Conservation (phyloP, 2,113 vertebrate genomes). For the Carassius gibelio region DNA sequence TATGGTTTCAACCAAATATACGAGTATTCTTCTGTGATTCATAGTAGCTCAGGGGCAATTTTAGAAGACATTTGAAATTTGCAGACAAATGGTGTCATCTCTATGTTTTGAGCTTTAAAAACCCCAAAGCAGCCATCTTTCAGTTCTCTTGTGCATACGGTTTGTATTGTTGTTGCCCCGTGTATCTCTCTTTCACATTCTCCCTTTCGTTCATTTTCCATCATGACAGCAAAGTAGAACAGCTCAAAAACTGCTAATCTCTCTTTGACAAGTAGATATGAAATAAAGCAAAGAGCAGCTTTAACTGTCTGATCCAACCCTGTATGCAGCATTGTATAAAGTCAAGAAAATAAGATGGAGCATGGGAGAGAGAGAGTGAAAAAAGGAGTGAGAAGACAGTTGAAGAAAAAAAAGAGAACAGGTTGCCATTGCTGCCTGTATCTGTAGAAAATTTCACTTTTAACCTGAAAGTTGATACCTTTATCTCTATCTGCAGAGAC, state of each 20-base stretch:
- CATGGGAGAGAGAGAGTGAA: slow-evolving; percentile 53
- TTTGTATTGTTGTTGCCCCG: slow-evolving; percentile 26
- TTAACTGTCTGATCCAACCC: slow-evolving; percentile 71
- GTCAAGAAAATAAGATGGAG: slow-evolving; percentile 54
- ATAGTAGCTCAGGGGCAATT: neutral
- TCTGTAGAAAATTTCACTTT: slow-evolving; percentile 75
- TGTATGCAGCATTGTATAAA: slow-evolving; percentile 70
- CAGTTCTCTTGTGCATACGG: slow-evolving; percentile 11
- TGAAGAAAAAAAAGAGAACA: slow-evolving; percentile 58
- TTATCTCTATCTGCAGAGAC: slow-evolving; percentile 78
- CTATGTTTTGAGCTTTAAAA: slow-evolving; percentile 29
- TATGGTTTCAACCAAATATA: neutral
- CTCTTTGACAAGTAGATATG: slow-evolving; percentile 77
- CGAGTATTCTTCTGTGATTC: neutral
- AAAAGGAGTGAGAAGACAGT: slow-evolving; percentile 51
- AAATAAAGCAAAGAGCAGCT: slow-evolving; percentile 72
- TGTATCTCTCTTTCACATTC: slow-evolving; percentile 63
- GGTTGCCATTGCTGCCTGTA: slow-evolving; percentile 75
- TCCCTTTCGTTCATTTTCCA: slow-evolving; percentile 70
- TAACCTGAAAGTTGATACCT: slow-evolving; percentile 78
- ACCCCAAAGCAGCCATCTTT: slow-evolving; percentile 16
- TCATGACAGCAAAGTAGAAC: slow-evolving; percentile 69
- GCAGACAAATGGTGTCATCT: slow-evolving; percentile 1
- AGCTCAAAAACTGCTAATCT: slow-evolving; percentile 76
- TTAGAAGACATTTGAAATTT: slow-evolving; percentile 8